Evolutionary conservation across 2,113 vertebrate genomes (phyloP).

Genomic region (Mustela lutreola): DNA sequence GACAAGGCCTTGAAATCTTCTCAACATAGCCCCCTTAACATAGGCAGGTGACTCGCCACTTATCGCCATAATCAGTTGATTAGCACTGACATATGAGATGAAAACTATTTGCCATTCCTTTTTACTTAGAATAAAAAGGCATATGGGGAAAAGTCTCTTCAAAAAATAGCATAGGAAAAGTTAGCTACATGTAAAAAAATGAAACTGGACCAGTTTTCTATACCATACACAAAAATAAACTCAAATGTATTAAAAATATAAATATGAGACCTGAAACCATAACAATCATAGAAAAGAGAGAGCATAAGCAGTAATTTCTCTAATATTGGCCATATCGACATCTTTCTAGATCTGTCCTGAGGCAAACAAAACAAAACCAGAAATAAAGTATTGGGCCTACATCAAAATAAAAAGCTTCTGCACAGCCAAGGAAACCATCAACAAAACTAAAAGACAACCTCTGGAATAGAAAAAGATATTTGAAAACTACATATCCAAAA

Average conservation of each 20-base stretch:
- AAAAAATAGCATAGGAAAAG: neutral
- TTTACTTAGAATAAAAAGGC: constrained; percentile 15
- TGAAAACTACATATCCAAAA: neutral
- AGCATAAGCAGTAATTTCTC: neutral
- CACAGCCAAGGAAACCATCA: neutral
- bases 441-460: neutral
- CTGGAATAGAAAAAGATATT: neutral
- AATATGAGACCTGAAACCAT: neutral
- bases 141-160: neutral
- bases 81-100: neutral
- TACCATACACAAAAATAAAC: neutral
- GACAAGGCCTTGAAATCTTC: neutral
- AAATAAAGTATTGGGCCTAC: neutral
- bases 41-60: neutral
- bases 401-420: neutral
- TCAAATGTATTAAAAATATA: neutral
- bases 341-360: neutral
- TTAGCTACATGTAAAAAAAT: neutral
- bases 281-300: neutral
- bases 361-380: neutral
- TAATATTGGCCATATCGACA: neutral
- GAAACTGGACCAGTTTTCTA: neutral
- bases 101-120: neutral
- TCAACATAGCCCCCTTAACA: neutral
- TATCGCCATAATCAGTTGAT: neutral